Percentiles rank a stretch among this genome's conserved stretches.
Evolutionary conservation across 2,113 vertebrate genomes (phyloP).

Genomic region (Halichoeres trimaculatus): DNA sequence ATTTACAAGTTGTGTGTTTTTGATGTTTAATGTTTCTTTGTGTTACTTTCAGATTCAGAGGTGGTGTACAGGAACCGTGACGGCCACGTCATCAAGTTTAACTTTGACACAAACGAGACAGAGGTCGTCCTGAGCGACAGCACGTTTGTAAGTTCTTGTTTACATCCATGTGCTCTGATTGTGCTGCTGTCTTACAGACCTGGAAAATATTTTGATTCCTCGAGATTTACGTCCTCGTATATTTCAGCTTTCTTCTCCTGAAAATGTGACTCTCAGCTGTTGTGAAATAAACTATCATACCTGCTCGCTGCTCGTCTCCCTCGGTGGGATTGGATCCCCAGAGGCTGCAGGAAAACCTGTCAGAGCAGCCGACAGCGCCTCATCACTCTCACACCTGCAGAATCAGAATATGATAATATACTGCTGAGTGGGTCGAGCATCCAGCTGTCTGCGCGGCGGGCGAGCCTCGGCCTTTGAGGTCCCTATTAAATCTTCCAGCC

Average conservation of each 20-base stretch:
- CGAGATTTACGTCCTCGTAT: not conserved
- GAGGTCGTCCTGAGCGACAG: slow-evolving; percentile 90
- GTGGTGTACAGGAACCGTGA: slow-evolving; percentile 91
- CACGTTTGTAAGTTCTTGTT: slow-evolving; percentile 89
- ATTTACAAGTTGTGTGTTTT: not conserved
- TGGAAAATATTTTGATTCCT: not conserved
- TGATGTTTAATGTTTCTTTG: not conserved
- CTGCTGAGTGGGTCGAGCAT: not conserved
- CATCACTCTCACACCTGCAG: slow-evolving; percentile 22
- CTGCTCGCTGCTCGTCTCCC: slow-evolving; percentile 3
- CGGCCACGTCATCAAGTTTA: slow-evolving; percentile 92
- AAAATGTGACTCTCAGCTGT: not conserved
- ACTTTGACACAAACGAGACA: slow-evolving; percentile 88
- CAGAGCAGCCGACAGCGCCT: not conserved
- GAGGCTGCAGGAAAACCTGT: slow-evolving; percentile 35
- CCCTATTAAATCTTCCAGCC: not conserved
- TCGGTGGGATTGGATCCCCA: slow-evolving; percentile 19
- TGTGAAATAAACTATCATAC: not conserved
- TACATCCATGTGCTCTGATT: too few relatives aligned
- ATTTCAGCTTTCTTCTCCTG: not conserved
- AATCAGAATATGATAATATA: slow-evolving; percentile 19
- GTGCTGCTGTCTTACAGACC: too few relatives aligned
- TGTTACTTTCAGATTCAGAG: slow-evolving; percentile 85
- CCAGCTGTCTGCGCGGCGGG: not conserved
- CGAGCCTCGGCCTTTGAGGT: not conserved